phyloP scores from a whole-genome alignment of 2,113 vertebrate genomes.

The Cathartes aura region DNA sequence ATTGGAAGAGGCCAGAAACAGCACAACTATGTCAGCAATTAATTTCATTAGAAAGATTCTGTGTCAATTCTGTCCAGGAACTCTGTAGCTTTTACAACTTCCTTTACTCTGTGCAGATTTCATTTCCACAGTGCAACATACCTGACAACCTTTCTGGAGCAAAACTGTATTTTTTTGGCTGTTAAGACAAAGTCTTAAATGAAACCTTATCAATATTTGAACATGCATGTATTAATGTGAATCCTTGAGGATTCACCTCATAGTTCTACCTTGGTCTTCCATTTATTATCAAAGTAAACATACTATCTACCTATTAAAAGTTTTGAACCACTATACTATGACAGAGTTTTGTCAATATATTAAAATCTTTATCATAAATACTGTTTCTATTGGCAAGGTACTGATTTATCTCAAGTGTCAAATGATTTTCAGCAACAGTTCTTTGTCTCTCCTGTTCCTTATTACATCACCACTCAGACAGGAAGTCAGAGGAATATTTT shows the following conservation, averaged over 20 bases:
- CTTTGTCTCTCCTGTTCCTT: not conserved
- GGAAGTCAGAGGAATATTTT: not conserved
- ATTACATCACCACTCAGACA: not conserved
- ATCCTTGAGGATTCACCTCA: not conserved
- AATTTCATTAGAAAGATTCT: slow-evolving; percentile 12
- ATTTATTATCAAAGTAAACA: not conserved
- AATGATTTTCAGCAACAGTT: not conserved
- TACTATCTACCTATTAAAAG: not conserved
- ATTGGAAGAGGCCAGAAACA: slow-evolving; percentile 19
- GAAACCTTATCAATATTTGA: not conserved
- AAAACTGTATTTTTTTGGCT: not conserved
- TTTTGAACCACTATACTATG: not conserved
- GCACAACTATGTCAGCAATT: slow-evolving; percentile 33
- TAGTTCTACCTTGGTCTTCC: not conserved
- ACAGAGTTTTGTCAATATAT: not conserved
- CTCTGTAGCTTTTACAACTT: not conserved
- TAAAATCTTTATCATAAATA: not conserved
- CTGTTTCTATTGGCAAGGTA: not conserved
- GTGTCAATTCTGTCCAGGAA: not conserved
- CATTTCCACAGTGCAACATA: not conserved
- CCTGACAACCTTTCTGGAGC: not conserved
- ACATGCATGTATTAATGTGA: not conserved
- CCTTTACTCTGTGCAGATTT: not conserved
- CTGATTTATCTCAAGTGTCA: not conserved
- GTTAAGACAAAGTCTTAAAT: not conserved